Base-by-base conservation (phyloP, 2,888 invertebrate genomes). In the Empis livida region DNA sequence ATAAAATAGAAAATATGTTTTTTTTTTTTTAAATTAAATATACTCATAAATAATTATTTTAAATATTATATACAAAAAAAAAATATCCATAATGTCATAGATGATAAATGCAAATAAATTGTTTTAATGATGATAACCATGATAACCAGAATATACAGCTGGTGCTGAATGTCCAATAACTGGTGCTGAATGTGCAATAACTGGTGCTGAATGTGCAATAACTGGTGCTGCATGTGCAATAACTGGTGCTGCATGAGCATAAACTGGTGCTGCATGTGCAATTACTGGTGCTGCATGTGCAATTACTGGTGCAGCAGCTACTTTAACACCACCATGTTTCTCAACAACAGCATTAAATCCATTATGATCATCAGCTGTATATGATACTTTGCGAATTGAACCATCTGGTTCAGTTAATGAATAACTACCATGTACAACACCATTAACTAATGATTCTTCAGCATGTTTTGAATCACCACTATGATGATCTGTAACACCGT, bases 291-390 rank as follows among this genome's bases (percentile, higher is more conserved):
- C 39, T 15, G 30, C 41, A 11, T n/a, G 16, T 17, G 48, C 42
- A 6, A 27, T 40, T 10, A 45, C 47, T 5, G 47, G 42, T 1
- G 44, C 47, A 10, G 46, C 43, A 11, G 53, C 73, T 9, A 35
- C 30, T 30, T 51, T 53, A 8, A 54, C 52, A 13, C 53, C 57
- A 5, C 61, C 62, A 16, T 57, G 52, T 61, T 75, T 78, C 64
- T 76, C 75, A 1, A 80, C 80, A n/a, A 79, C 74, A 11, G 79
- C 79, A 63, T 79, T 79, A 68, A 80, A 80, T 5, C 79, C 79
- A 57, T 79, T 78, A 49, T 75, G 70, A n/a, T 79, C 76, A 59
- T 79, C 79, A 9, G 79, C 79, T 10, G 77, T 78, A 64, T 80
- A 80, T 55, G 79, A 78, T 5, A 80, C 80, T 51, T 75, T 71